Evolutionary conservation across 2,888 invertebrate species (phyloP), one percentile per base, ranked within the genome.

Genomic region (Danaus chrysippus): DNA sequence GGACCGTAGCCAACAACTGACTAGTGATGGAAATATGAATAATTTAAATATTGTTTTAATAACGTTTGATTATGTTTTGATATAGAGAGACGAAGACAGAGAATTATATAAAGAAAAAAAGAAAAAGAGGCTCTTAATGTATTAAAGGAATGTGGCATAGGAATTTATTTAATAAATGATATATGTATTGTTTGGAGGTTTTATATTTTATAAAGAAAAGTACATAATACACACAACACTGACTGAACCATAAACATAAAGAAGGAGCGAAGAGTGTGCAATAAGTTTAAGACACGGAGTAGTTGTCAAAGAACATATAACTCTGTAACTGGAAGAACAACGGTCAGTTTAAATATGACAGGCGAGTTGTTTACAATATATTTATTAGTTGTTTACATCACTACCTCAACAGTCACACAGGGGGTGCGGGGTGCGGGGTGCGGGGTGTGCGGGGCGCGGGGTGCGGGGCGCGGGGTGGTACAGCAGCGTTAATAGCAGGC

Each of bases 401-500:
- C 84, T 86, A 85, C 70, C 68, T 67, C 63, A 67, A 34, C 23
- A 34, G 23, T 34, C 23, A 46, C 66, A 67, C 60, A 64, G 64
- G 65, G 6, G 23, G 23, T 8, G 23, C 23, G 23, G 23, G 23
- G 23, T 34, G 23, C 23, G 6, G 23, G 23, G 8, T 6, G 6
- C 23, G 23, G 23, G 23, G 23, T 8, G 23, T 8, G 2, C 23
- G 23, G 23, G 3, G 23, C 23, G 23, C 23, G 23, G 23, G 23
- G 23, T 5, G 1, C 6, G 23, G 23, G 23, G 23, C 8, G 62
- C 69, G 73, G 73, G 77, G 78, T 83, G 84, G 81, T 78, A 78
- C 81, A 82, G 81, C 82, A 76, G 83, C 80, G 83, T 82, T 90
- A 90, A 90, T 89, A 88, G 89, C 86, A 86, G 88, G 87, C 89